These are phyloP conservation scores for Corydoras sp. DNA, from an alignment of 2,113 vertebrate species.

Conservation along the genomic window DNA sequence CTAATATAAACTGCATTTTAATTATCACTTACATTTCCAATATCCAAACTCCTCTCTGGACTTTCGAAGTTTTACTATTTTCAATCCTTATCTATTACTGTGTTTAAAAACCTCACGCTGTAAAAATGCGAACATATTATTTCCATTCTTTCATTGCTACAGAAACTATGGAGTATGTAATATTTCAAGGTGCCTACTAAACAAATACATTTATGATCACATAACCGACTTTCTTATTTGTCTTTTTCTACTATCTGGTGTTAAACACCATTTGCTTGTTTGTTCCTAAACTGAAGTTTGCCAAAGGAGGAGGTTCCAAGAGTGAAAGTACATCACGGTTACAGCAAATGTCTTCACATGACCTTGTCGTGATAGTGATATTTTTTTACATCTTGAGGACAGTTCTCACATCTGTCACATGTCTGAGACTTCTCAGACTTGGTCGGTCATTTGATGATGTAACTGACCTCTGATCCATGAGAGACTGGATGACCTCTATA, in stretches of 20 bases:
- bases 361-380: neutral
- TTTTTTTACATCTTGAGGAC: constrained; percentile 6
- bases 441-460: constrained; percentile 23
- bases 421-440: neutral
- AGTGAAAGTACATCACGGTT: constrained; percentile 13
- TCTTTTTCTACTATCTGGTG: constrained; percentile 55
- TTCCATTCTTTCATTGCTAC: no score
- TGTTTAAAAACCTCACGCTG: no score
- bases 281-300: constrained; percentile 44
- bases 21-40: no score
- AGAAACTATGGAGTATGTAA: neutral
- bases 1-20: no score
- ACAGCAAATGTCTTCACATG: constrained; percentile 9
- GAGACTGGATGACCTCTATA: constrained; percentile 18
- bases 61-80: no score
- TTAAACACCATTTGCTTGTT: constrained; percentile 45
- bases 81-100: no score
- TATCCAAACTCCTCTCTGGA: no score
- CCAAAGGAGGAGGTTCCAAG: constrained; percentile 41
- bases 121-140: no score
- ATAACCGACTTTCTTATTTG: neutral
- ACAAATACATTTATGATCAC: neutral
- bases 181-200: neutral
- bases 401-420: neutral
- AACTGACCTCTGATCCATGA: constrained; percentile 32